Evolutionary conservation across 2,113 vertebrate species (phyloP).

Genomic region (Phocoena sinus): DNA sequence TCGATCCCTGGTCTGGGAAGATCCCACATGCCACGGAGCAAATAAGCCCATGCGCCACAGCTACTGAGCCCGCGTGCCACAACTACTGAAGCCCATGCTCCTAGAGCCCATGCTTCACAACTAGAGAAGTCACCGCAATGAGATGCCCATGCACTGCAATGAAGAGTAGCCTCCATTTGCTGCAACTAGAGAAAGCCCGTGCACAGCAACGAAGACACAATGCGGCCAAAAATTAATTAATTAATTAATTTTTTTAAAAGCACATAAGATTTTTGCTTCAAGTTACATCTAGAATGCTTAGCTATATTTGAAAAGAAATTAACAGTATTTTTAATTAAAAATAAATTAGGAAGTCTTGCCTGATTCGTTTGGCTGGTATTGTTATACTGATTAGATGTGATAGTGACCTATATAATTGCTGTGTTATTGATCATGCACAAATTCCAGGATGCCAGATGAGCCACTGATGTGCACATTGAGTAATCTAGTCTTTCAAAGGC

Average conservation of each 20-base stretch:
- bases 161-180: no score
- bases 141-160: no score
- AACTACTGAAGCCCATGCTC: no score
- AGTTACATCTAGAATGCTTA: not conserved
- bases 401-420: not conserved
- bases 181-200: no score
- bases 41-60: no score
- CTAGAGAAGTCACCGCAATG: no score
- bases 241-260: not conserved
- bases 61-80: no score
- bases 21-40: no score
- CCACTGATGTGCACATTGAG: not conserved
- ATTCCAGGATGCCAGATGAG: not conserved
- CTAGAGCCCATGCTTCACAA: no score
- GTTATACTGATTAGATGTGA: not conserved
- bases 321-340: not conserved
- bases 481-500: not conserved
- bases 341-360: not conserved
- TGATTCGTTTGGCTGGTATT: not conserved
- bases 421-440: not conserved
- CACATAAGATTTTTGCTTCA: not conserved
- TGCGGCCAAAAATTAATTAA: accelerated
- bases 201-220: no score
- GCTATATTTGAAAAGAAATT: not conserved
- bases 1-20: no score